A percentile compares a stretch with the other conserved stretches of the same genome.
Evolutionary conservation across 2,888 invertebrate species (phyloP).

Genomic region (Graphium colonna): DNA sequence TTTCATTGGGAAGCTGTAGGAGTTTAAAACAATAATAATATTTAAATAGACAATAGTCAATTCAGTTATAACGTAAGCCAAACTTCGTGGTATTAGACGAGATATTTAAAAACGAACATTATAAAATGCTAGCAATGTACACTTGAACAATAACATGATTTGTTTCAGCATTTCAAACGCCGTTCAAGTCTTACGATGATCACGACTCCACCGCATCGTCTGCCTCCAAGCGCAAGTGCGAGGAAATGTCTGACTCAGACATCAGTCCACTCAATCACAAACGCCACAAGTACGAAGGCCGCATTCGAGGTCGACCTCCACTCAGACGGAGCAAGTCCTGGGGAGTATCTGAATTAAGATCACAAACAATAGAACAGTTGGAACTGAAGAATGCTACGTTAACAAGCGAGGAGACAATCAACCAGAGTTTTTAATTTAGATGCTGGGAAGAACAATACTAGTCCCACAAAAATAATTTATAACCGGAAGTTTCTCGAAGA

Average conservation of each 20-base stretch:
- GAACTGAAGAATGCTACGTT: not conserved
- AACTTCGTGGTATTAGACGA: too few relatives aligned
- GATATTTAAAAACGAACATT: too few relatives aligned
- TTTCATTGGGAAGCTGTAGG: too few relatives aligned
- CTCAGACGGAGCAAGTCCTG: slow-evolving; percentile 45
- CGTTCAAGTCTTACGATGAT: slow-evolving; percentile 43
- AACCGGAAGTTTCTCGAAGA: too few relatives aligned
- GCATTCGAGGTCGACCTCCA: slow-evolving; percentile 66
- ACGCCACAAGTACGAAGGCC: slow-evolving; percentile 60
- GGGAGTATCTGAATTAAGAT: slow-evolving; percentile 45
- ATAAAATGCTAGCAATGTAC: too few relatives aligned
- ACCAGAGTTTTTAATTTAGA: not conserved
- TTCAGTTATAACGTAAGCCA: too few relatives aligned
- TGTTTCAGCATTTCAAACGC: slow-evolving; percentile 43
- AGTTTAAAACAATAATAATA: too few relatives aligned
- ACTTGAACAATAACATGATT: too few relatives aligned
- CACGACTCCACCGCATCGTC: slow-evolving; percentile 52
- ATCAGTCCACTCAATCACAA: slow-evolving; percentile 67
- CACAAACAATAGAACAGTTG: not conserved
- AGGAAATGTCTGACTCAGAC: slow-evolving; percentile 54
- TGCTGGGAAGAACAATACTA: too few relatives aligned
- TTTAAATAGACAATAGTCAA: too few relatives aligned
- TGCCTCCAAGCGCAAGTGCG: slow-evolving; percentile 58
- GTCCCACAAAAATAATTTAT: too few relatives aligned
- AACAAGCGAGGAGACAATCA: slow-evolving; percentile 1